Evolutionary conservation across 2,797 vertebrate genomes (phyloP).

Genomic region (Cyprinella venusta): DNA sequence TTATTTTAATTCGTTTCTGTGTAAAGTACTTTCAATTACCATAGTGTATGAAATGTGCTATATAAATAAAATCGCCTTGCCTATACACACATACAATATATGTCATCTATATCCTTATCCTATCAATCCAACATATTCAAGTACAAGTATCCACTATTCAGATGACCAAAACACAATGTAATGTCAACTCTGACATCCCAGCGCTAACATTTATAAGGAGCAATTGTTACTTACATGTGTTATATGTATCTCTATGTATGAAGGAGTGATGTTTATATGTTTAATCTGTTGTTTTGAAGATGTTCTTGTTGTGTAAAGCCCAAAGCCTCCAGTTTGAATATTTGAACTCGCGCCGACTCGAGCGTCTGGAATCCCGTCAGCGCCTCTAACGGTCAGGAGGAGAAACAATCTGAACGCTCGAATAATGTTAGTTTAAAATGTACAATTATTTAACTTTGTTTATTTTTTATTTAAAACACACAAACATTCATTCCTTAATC

Average conservation of each 20-base stretch:
- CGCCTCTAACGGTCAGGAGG: conserved; percentile 19
- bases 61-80: too few species aligned
- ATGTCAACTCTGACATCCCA: neutral
- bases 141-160: neutral
- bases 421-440: fast-evolving
- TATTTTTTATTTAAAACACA: neutral
- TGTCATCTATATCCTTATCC: neutral
- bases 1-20: too few species aligned
- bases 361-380: neutral
- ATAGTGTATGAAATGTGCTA: too few species aligned
- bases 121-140: neutral
- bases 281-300: neutral
- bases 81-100: neutral
- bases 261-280: neutral
- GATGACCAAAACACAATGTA: neutral
- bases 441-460: neutral
- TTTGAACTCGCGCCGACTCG: conserved; percentile 2
- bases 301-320: neutral
- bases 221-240: neutral
- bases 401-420: neutral
- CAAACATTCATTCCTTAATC: neutral
- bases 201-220: neutral
- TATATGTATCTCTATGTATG: too few species aligned
- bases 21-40: too few species aligned
- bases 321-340: neutral